phyloP scores from a whole-genome alignment of 2,888 invertebrate species.

The Epirrita christyi region DNA sequence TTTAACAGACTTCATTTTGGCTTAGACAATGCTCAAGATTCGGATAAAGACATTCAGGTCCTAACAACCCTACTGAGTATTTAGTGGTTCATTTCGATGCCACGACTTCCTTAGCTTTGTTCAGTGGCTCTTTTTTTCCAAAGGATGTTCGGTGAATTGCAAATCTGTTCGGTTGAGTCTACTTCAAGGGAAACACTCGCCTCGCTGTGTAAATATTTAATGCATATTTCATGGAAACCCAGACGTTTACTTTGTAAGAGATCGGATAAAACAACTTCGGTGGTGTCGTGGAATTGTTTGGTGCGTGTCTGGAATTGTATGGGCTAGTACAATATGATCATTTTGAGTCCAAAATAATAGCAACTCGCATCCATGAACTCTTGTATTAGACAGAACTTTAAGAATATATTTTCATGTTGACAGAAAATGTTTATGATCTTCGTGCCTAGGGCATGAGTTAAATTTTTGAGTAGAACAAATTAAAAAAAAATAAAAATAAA shows the following conservation, averaged over 20 bases:
- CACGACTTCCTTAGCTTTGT: slow-evolving; percentile 64
- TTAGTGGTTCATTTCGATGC: slow-evolving; percentile 73
- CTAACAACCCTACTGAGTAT: slow-evolving; percentile 51
- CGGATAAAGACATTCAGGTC: slow-evolving; percentile 25
- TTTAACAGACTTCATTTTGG: not conserved
- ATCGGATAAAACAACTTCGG: slow-evolving; percentile 67
- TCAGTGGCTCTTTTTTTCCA: slow-evolving; percentile 70
- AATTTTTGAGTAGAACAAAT: too few species aligned
- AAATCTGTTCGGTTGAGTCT: slow-evolving; percentile 77
- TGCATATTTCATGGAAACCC: slow-evolving; percentile 80
- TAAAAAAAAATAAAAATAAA: too few species aligned
- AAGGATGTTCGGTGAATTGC: slow-evolving; percentile 80
- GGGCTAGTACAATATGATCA: slow-evolving; percentile 3
- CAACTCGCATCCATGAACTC: not conserved
- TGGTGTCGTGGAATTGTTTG: slow-evolving; percentile 51
- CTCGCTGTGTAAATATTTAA: slow-evolving; percentile 79
- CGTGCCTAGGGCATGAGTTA: too few species aligned
- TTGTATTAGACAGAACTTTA: too few species aligned
- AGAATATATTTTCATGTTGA: too few species aligned
- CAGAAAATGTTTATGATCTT: too few species aligned
- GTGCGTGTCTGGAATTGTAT: slow-evolving; percentile 20
- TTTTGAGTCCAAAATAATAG: not conserved
- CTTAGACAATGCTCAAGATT: slow-evolving; percentile 1
- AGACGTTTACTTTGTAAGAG: slow-evolving; percentile 75
- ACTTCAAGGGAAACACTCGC: slow-evolving; percentile 74